A percentile compares a stretch with the other conserved stretches of the same genome.
Evolutionary conservation across 2,113 vertebrate genomes (phyloP).

Genomic region (Pseudorasbora parva): DNA sequence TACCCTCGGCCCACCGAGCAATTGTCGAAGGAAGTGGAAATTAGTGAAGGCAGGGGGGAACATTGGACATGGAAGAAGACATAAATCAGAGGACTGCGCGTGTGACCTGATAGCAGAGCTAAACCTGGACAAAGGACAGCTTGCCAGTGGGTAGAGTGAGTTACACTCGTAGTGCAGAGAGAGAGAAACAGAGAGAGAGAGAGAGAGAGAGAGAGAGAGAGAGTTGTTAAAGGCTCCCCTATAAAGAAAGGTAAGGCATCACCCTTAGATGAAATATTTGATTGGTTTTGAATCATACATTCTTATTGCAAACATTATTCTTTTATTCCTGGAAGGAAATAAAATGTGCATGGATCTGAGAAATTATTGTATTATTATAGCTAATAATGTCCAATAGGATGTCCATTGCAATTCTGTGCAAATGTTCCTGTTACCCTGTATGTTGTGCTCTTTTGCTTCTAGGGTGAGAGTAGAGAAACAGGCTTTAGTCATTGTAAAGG

Average conservation of each 20-base stretch:
- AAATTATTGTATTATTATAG: neutral
- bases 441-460: constrained; percentile 23
- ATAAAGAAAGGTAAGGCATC: constrained; percentile 47
- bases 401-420: neutral
- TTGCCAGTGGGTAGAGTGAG: constrained; percentile 44
- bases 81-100: constrained; percentile 39
- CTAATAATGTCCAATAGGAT: neutral
- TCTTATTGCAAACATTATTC: neutral
- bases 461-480: constrained; percentile 38
- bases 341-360: neutral
- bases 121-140: constrained; percentile 58
- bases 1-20: constrained; percentile 57
- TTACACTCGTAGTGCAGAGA: constrained; percentile 43
- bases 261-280: neutral
- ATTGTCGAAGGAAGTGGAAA: constrained; percentile 54
- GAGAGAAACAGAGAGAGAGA: constrained; percentile 28
- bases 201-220: constrained; percentile 27
- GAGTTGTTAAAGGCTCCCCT: constrained; percentile 40
- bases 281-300: constrained; percentile 5
- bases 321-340: neutral
- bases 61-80: constrained; percentile 50
- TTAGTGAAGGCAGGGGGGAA: constrained; percentile 31
- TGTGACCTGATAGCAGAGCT: constrained; percentile 53
- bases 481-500: constrained; percentile 64
- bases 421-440: neutral